phyloP scores from a whole-genome alignment of 2,888 invertebrate species.

The Polietes domitor region DNA sequence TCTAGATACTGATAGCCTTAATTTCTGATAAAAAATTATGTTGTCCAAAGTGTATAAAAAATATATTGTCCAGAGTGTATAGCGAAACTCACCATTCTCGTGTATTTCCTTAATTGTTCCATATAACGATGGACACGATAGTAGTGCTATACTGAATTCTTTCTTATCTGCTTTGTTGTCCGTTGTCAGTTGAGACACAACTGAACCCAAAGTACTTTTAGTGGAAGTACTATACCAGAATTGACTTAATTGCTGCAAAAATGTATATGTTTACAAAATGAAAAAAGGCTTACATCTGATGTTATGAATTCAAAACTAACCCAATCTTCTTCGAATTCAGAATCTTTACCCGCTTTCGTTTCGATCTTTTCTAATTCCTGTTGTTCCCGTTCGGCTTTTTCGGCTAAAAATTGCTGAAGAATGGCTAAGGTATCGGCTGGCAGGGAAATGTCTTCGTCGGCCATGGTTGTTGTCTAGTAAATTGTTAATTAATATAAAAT shows the following conservation, averaged over 20 bases:
- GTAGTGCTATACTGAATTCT: conserved; percentile 85
- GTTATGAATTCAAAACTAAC: conserved; percentile 80
- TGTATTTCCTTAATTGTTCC: conserved; percentile 83
- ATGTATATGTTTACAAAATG: background rate
- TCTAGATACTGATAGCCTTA: too few species aligned
- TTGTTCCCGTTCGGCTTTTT: conserved; percentile 85
- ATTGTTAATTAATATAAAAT: too few species aligned
- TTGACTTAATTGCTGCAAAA: conserved; percentile 94
- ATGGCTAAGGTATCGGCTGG: conserved; percentile 88
- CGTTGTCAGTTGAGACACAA: conserved; percentile 82
- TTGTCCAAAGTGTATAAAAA: too few species aligned
- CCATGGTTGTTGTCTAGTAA: conserved; percentile 23
- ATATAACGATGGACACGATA: conserved; percentile 95
- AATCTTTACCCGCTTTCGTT: conserved; percentile 79
- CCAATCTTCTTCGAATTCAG: conserved; percentile 90
- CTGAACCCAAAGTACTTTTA: conserved; percentile 86
- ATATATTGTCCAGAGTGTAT: too few species aligned
- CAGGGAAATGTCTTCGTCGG: conserved; percentile 85
- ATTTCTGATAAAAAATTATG: too few species aligned
- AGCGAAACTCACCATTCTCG: conserved; percentile 69
- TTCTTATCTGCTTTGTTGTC: conserved; percentile 78
- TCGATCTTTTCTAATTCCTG: conserved; percentile 80
- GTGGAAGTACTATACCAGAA: conserved; percentile 97
- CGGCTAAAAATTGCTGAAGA: conserved; percentile 88
- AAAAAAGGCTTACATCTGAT: background rate